These are phyloP conservation scores for Mnemiopsis leidyi DNA, from an alignment of 37 sponge, comb jelly and placozoan genomes.

Conservation along the genomic window DNA sequence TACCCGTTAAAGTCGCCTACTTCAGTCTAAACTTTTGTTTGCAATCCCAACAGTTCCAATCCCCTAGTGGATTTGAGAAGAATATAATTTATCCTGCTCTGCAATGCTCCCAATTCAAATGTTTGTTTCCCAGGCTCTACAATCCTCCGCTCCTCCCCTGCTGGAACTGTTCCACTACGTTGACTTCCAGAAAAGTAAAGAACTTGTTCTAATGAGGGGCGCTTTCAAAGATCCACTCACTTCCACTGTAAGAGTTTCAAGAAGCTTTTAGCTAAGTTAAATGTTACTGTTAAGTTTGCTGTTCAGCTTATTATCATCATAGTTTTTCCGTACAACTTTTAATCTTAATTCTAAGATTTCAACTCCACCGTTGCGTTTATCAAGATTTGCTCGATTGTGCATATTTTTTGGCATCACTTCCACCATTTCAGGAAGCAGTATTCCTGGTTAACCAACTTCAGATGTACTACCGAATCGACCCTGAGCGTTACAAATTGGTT, in stretches of 20 bases:
- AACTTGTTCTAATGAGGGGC: slow-evolving; percentile 18
- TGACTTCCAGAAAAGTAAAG: slow-evolving; percentile 41
- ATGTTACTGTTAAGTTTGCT: too few relatives aligned
- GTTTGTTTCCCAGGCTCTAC: background rate
- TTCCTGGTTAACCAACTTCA: slow-evolving; percentile 28
- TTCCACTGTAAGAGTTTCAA: background rate
- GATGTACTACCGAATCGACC: slow-evolving; percentile 55
- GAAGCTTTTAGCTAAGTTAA: too few relatives aligned
- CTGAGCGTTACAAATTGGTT: slow-evolving; percentile 4
- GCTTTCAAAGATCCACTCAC: slow-evolving; percentile 1
- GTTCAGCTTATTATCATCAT: too few relatives aligned
- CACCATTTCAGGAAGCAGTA: slow-evolving; percentile 9
- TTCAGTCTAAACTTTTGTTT: too few relatives aligned
- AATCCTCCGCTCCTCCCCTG: slow-evolving; percentile 13
- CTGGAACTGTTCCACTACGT: slow-evolving; percentile 53
- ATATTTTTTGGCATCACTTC: too few relatives aligned
- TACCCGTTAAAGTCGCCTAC: too few relatives aligned
- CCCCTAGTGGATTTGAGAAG: too few relatives aligned
- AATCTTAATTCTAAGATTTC: background rate
- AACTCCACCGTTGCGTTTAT: too few relatives aligned
- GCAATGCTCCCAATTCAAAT: background rate
- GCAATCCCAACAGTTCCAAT: too few relatives aligned
- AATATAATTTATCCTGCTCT: too few relatives aligned
- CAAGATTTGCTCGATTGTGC: too few relatives aligned
- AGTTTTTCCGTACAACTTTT: background rate